Percentiles rank a stretch among this genome's conserved stretches.
Evolutionary conservation across 2,113 vertebrate species (phyloP).

Genomic region (Ciconia stormi): DNA sequence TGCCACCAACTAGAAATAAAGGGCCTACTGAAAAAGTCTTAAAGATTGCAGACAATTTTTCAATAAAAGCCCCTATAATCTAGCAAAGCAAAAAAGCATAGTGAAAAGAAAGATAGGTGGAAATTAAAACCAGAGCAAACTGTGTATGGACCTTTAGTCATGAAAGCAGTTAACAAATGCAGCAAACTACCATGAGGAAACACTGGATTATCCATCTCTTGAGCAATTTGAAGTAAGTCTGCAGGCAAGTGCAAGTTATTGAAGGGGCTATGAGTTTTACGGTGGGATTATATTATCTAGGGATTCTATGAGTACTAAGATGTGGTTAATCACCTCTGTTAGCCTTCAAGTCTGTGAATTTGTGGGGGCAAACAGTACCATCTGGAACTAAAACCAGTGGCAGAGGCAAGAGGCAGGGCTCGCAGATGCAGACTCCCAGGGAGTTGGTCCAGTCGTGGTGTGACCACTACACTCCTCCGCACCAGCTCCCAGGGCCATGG

Average conservation of each 20-base stretch:
- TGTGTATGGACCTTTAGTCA: background rate
- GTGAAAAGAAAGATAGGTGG: background rate
- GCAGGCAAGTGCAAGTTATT: background rate
- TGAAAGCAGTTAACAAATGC: background rate
- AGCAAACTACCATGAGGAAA: background rate
- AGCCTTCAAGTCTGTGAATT: background rate
- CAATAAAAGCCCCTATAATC: background rate
- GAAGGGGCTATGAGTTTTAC: background rate
- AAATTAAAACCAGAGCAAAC: background rate
- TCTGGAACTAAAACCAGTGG: background rate
- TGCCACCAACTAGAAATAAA: background rate
- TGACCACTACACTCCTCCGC: background rate
- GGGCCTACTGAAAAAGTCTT: background rate
- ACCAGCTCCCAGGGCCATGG: accelerated
- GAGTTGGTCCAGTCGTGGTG: background rate
- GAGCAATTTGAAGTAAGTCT: background rate
- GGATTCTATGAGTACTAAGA: background rate
- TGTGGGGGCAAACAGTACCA: background rate
- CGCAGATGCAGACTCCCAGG: background rate
- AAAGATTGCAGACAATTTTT: background rate
- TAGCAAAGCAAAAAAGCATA: background rate
- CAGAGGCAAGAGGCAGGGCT: background rate
- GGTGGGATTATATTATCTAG: background rate
- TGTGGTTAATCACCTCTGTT: background rate
- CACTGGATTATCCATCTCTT: background rate